Evolutionary conservation across 2,113 vertebrate species (phyloP).

Genomic region (Hymenochirus boettgeri): DNA sequence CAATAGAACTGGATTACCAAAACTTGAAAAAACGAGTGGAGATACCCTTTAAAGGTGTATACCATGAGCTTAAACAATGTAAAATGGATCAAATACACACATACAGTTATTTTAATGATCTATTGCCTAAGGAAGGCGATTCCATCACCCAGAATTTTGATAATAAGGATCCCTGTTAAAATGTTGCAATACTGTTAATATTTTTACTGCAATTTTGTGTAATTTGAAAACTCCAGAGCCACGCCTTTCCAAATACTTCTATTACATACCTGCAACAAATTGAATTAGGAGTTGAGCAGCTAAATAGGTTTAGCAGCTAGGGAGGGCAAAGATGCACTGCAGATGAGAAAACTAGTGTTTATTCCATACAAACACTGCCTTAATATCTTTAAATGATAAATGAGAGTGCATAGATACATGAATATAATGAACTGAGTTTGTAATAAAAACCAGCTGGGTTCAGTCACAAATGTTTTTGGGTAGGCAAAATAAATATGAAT

Average conservation of each 20-base stretch:
- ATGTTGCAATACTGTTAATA: no score
- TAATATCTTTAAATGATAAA: conserved; percentile 42
- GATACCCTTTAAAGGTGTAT: no score
- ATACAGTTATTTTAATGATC: no score
- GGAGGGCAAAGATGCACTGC: conserved; percentile 26
- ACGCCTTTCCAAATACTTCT: neutral
- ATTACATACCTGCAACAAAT: conserved; percentile 24
- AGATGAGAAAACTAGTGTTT: conserved; percentile 25
- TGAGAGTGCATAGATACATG: conserved; percentile 34
- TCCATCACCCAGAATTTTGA: no score
- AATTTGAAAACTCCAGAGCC: neutral
- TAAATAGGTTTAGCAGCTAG: conserved; percentile 37
- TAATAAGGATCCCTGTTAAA: no score
- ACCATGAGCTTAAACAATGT: no score
- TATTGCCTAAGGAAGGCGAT: no score
- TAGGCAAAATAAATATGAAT: conserved; percentile 44
- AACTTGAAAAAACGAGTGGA: no score
- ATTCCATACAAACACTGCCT: conserved; percentile 34
- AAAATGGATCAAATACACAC: no score
- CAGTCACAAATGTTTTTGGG: conserved; percentile 43
- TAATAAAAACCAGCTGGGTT: conserved; percentile 43
- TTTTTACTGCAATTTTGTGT: no score
- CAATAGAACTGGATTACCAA: no score
- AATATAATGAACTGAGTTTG: conserved; percentile 40
- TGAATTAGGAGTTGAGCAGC: conserved; percentile 32